These are phyloP conservation scores for Lithobates sylvaticus DNA, from an alignment of 2,797 vertebrate genomes.

Conservation along the genomic window DNA sequence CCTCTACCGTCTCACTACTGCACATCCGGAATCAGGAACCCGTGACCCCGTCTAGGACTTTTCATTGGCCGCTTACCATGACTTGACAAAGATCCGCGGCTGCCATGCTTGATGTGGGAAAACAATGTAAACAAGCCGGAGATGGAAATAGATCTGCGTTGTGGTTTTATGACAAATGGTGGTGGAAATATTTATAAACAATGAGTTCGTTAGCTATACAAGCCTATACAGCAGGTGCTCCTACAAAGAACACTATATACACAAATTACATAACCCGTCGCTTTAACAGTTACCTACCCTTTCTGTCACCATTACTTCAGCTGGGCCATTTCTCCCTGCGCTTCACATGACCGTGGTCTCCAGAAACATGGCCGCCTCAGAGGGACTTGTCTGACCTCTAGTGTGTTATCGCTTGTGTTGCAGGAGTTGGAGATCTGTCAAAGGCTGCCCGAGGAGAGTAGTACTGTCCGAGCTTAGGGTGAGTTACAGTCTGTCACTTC, in stretches of 20 bases:
- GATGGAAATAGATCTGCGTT: not conserved
- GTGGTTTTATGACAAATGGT: not conserved
- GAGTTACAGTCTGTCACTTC: constrained; percentile 17
- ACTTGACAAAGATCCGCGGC: not conserved
- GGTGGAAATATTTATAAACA: not conserved
- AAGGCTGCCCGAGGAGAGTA: not conserved
- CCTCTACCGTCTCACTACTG: constrained; percentile 1
- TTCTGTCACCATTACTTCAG: not conserved
- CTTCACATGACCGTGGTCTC: not conserved
- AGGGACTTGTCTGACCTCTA: not conserved
- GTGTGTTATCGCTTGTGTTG: not conserved
- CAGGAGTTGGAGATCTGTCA: not conserved
- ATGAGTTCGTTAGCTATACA: too few relatives aligned
- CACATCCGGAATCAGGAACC: constrained; percentile 38
- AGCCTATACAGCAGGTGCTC: too few relatives aligned
- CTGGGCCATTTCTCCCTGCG: not conserved
- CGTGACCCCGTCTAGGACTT: not conserved
- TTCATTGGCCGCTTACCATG: constrained; percentile 8
- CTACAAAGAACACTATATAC: not conserved
- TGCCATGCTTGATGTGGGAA: constrained; percentile 35
- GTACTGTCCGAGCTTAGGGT: not conserved
- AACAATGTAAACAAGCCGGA: constrained; percentile 2
- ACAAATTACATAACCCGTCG: not conserved
- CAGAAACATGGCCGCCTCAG: constrained; percentile 5
- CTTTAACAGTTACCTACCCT: not conserved